phyloP scores from a whole-genome alignment of 2,888 invertebrate genomes.

The Ophion ventricosus region DNA sequence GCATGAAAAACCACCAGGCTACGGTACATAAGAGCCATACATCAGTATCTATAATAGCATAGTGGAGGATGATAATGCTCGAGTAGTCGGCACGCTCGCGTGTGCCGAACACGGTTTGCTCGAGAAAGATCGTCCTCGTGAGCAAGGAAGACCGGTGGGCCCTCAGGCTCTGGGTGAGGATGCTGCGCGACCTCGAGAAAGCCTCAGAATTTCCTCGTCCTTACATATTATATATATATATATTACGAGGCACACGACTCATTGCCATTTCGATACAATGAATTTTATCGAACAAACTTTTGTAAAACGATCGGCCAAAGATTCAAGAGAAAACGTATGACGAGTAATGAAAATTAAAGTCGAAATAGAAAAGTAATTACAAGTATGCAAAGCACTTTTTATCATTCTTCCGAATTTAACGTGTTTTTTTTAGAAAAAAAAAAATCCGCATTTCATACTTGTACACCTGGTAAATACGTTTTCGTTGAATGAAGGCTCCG shows the following conservation, averaged over 20 bases:
- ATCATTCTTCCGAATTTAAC: too few relatives aligned
- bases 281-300: too few relatives aligned
- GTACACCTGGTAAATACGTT: too few relatives aligned
- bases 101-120: slow-evolving; percentile 55
- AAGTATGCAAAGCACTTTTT: too few relatives aligned
- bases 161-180: slow-evolving; percentile 67
- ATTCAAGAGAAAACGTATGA: too few relatives aligned
- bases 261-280: slow-evolving; percentile 16
- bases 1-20: not conserved
- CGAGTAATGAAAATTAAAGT: too few relatives aligned
- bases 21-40: slow-evolving; percentile 14
- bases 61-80: slow-evolving; percentile 49
- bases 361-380: too few relatives aligned
- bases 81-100: slow-evolving; percentile 53
- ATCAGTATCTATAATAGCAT: slow-evolving; percentile 38
- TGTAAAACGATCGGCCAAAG: too few relatives aligned
- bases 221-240: not conserved
- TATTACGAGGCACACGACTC: not conserved
- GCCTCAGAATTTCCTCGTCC: slow-evolving; percentile 16
- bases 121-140: slow-evolving; percentile 47
- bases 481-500: too few relatives aligned
- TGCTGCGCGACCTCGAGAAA: slow-evolving; percentile 39
- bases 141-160: slow-evolving; percentile 47
- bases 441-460: too few relatives aligned
- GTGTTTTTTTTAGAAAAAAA: too few relatives aligned